These are phyloP conservation scores for Anolis carolinensis DNA, from an alignment of 2,113 vertebrate genomes.

Conservation along the genomic window DNA sequence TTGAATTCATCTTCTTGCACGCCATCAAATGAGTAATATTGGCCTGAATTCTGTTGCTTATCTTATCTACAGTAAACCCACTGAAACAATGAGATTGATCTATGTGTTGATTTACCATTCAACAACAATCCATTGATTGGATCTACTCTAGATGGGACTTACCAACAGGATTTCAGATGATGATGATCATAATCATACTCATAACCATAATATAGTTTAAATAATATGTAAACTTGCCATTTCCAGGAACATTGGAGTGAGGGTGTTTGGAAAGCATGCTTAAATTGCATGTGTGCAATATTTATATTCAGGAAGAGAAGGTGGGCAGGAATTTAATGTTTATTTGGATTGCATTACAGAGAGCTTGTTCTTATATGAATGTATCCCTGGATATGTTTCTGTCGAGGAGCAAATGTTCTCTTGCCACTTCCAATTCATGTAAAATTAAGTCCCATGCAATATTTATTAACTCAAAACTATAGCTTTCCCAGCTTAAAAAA, in stretches of 20 bases:
- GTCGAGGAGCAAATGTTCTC: slow-evolving; percentile 19
- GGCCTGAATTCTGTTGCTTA: no score
- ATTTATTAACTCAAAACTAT: slow-evolving; percentile 66
- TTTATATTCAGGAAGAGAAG: neutral
- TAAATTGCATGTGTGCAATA: fast-evolving
- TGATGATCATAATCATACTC: no score
- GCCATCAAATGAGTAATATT: neutral
- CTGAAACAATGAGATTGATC: no score
- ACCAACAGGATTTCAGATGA: no score
- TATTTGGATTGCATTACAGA: slow-evolving; percentile 26
- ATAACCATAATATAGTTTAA: no score
- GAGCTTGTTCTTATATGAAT: neutral
- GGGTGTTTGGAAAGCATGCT: neutral
- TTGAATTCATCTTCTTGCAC: neutral
- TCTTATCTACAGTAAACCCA: no score
- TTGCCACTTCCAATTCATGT: slow-evolving; percentile 48
- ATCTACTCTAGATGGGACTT: no score
- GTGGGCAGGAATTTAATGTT: neutral
- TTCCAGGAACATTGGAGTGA: neutral
- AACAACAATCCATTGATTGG: no score
- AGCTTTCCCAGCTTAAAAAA: slow-evolving; percentile 44
- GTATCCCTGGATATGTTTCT: slow-evolving; percentile 54
- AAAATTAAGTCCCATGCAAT: slow-evolving; percentile 62
- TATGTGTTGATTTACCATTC: no score
- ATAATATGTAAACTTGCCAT: neutral